These are phyloP conservation scores for Apodemus agrarius DNA, from an alignment of 2,797 vertebrate species.

Conservation along the genomic window DNA sequence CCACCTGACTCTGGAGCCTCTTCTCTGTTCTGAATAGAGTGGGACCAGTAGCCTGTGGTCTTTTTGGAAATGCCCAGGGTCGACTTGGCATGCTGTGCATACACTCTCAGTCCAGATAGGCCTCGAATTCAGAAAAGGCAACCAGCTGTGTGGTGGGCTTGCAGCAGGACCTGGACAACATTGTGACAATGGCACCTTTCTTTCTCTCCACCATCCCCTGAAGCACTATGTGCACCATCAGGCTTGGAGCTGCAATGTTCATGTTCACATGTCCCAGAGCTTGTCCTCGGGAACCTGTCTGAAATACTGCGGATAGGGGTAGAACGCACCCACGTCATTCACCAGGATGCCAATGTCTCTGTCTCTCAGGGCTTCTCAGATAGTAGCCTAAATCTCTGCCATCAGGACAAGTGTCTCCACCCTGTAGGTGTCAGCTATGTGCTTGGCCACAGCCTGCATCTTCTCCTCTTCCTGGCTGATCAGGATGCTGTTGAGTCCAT, in stretches of 20 bases:
- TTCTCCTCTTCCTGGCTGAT: conserved; percentile 87
- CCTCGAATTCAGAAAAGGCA: conserved; percentile 89
- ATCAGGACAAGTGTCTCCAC: conserved; percentile 90
- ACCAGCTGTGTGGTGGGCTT: conserved; percentile 87
- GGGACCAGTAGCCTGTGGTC: conserved; percentile 97
- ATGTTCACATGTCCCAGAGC: conserved; percentile 91
- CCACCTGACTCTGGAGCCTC: not conserved
- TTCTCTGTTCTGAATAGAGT: conserved; percentile 88
- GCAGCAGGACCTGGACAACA: conserved; percentile 90
- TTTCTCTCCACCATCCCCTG: conserved; percentile 93
- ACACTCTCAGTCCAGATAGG: conserved; percentile 94
- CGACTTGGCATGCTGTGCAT: conserved; percentile 93
- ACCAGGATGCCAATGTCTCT: conserved; percentile 96
- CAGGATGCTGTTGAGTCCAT: conserved; percentile 91
- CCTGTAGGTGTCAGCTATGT: conserved; percentile 89
- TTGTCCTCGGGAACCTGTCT: conserved; percentile 88
- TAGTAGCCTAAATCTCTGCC: conserved; percentile 85
- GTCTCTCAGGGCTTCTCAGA: conserved; percentile 90
- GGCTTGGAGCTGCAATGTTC: conserved; percentile 89
- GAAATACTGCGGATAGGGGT: conserved; percentile 84
- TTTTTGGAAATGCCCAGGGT: conserved; percentile 95
- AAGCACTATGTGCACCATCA: conserved; percentile 93
- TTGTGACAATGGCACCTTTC: conserved; percentile 94
- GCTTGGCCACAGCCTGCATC: conserved; percentile 85
- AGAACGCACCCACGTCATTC: conserved; percentile 90